These are phyloP conservation scores for western clawed frog (Xenopus tropicalis) DNA, from an alignment of 2,113 vertebrate species.

Conservation along the genomic window DNA sequence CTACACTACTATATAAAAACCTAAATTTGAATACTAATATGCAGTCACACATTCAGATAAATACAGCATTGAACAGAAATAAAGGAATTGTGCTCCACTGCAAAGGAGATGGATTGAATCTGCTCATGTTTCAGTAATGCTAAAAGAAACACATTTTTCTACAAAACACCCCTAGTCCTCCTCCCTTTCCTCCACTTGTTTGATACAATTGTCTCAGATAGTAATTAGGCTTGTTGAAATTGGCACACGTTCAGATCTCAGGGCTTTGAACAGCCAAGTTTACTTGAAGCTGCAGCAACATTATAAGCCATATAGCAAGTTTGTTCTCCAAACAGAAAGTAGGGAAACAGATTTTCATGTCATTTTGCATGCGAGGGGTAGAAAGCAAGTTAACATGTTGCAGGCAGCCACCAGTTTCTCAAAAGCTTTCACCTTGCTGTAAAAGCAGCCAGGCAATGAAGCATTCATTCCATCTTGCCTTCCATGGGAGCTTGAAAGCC, in stretches of 20 bases:
- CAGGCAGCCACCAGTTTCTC: conserved; percentile 2
- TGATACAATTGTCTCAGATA: conserved; percentile 37
- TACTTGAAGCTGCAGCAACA: conserved; percentile 38
- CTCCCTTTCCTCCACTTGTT: conserved; percentile 44
- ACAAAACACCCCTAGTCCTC: conserved; percentile 30
- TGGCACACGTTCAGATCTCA: conserved; percentile 30
- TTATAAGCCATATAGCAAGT: conserved; percentile 14
- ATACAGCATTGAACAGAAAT: too few relatives aligned
- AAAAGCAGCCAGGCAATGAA: conserved; percentile 30
- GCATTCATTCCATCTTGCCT: conserved; percentile 29
- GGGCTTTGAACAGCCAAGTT: conserved; percentile 39
- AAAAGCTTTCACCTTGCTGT: conserved; percentile 21
- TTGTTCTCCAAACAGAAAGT: background rate
- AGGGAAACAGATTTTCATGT: background rate
- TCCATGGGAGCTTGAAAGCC: conserved; percentile 24
- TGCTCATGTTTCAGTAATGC: too few relatives aligned
- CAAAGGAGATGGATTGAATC: too few relatives aligned
- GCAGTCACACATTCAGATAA: too few relatives aligned
- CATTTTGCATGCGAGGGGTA: background rate
- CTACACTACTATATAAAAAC: too few relatives aligned
- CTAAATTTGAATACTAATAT: too few relatives aligned
- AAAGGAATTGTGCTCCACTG: too few relatives aligned
- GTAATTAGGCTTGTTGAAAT: conserved; percentile 43
- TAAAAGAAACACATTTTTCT: background rate
- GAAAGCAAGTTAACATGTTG: background rate